phyloP scores from a whole-genome alignment of 92 coral and sea anemone species.

The Actinostola sp. region DNA sequence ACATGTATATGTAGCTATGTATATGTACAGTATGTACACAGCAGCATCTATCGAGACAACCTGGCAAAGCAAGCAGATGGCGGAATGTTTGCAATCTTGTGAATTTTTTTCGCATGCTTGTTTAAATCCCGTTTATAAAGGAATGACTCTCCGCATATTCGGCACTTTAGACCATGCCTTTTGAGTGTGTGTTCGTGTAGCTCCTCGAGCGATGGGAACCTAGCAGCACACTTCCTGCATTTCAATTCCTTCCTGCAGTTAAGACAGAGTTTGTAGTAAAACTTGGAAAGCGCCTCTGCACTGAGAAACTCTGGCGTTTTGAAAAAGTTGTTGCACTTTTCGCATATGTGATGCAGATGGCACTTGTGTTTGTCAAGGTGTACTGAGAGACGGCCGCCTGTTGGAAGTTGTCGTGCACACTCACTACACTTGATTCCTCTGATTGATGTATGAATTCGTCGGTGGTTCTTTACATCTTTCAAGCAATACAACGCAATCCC shows the following conservation, averaged over 20 bases:
- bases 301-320: not conserved
- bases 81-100: not conserved
- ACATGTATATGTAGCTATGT: too few relatives aligned
- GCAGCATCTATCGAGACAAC: too few relatives aligned
- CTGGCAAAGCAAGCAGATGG: not conserved
- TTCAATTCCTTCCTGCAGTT: constrained; percentile 2
- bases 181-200: not conserved
- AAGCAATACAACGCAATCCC: not conserved
- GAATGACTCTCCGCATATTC: not conserved
- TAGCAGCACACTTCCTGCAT: constrained; percentile 21
- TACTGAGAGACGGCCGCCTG: constrained; percentile 22
- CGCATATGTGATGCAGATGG: not conserved
- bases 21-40: not conserved
- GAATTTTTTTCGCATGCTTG: not conserved
- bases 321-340: not conserved
- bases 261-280: constrained; percentile 3
- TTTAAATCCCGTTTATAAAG: not conserved
- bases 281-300: not conserved
- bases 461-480: constrained; percentile 7
- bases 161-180: not conserved
- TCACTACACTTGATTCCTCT: constrained; percentile 20
- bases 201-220: not conserved
- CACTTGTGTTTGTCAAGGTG: constrained; percentile 15
- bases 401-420: constrained; percentile 1
- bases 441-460: not conserved